A percentile compares a stretch with the other conserved stretches of the same genome.
These are phyloP conservation scores for Progne subis DNA, from an alignment of 2,113 vertebrate genomes.

Conservation along the genomic window DNA sequence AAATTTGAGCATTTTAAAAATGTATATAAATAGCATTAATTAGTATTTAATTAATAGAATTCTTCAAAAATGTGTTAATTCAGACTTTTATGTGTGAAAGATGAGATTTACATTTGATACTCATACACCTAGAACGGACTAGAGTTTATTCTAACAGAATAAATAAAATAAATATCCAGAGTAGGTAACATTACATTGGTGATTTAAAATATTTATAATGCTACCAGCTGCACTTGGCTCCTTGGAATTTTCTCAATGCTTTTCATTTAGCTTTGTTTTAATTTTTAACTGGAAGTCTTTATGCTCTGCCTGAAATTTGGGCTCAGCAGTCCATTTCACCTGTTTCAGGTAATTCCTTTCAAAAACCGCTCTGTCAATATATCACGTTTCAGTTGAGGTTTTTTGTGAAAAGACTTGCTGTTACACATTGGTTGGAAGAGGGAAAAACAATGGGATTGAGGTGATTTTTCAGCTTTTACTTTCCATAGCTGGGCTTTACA, in stretches of 20 bases:
- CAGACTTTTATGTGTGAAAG: neutral
- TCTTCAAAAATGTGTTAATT: neutral
- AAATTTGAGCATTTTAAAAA: neutral
- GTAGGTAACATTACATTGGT: neutral
- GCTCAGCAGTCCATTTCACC: neutral
- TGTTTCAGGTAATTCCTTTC: neutral
- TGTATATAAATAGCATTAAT: neutral
- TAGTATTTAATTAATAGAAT: neutral
- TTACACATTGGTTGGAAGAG: neutral
- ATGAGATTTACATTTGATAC: neutral
- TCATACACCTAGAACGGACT: neutral
- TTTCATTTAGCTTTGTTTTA: neutral
- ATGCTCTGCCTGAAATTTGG: neutral
- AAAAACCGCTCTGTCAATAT: neutral
- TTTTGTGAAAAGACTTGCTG: neutral
- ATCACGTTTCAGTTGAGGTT: neutral
- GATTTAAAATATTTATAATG: neutral
- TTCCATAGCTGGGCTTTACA: neutral
- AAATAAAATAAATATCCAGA: neutral
- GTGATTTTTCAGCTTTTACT: neutral
- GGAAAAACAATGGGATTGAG: neutral
- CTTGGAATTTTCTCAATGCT: neutral
- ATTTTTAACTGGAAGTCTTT: neutral
- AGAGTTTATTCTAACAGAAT: neutral
- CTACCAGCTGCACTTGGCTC: neutral